A percentile compares a stretch with the other conserved stretches of the same genome.
Evolutionary conservation across 2,797 vertebrate genomes (phyloP).

Genomic region (Podarcis lilfordi): DNA sequence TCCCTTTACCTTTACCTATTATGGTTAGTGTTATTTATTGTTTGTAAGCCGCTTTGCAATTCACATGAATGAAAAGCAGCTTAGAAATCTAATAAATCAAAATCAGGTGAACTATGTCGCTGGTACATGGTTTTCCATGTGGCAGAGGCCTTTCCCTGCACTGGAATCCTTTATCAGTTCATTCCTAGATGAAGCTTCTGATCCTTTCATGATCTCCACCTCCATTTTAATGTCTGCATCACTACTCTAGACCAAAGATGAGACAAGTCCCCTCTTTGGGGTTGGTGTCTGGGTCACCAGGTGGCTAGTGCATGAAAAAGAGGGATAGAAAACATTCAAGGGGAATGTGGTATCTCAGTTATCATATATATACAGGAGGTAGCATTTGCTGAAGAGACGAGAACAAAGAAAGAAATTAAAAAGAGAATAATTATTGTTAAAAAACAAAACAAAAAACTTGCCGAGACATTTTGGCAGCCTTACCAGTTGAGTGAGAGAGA

Average conservation of each 20-base stretch:
- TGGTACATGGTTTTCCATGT: background rate
- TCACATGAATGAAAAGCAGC: too few species aligned
- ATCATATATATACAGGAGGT: constrained; percentile 14
- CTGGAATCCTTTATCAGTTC: background rate
- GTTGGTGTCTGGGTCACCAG: background rate
- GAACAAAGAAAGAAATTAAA: constrained; percentile 44
- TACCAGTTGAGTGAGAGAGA: background rate
- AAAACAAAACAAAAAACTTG: background rate
- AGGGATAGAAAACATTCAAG: background rate
- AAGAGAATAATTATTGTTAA: constrained; percentile 40
- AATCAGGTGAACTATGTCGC: too few species aligned
- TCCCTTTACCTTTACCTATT: too few species aligned
- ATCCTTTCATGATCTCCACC: background rate
- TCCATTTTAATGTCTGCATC: background rate
- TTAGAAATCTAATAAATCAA: too few species aligned
- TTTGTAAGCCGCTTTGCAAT: too few species aligned
- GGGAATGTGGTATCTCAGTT: background rate
- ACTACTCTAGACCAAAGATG: background rate
- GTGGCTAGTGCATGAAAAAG: background rate
- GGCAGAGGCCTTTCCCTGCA: background rate
- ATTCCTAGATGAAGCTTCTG: background rate
- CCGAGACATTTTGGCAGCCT: constrained; percentile 22
- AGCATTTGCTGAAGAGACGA: constrained; percentile 16
- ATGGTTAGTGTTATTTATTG: too few species aligned
- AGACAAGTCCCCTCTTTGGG: background rate